Base-by-base conservation (phyloP, 2,888 invertebrate genomes). In the Loripinus fragilis region DNA sequence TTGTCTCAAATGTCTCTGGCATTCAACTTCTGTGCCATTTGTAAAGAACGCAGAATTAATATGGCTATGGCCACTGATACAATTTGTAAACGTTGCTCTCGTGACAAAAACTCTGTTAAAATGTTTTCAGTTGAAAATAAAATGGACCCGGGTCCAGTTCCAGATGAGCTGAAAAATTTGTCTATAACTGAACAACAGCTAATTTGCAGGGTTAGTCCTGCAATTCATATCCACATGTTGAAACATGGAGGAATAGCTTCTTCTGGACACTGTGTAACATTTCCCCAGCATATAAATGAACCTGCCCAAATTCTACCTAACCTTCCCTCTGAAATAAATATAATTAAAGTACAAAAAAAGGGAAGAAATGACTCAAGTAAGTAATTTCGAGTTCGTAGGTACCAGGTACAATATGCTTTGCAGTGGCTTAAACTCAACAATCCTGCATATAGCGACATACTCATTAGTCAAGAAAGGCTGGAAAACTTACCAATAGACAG, bases 181-280 rank as follows among this genome's bases (percentile, higher is more conserved):
- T 30, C 76, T 33, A 23, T 80, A 25, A 55, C 71, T 52, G 77
- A 80, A 45, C 73, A 74, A 50, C 76, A 80, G 50, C 38, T 75
- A 12, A 60, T 69, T 30, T 1, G 28, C 42, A 55, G 75, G 35
- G 70, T 75, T 38, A 30, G 70, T 12, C 75, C 75, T 0, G 33
- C 64, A 30, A 80, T 71, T 20, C 41, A 77, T 71, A 41, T 77
- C 45, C 70, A 72, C 38, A 68, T 80, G 72, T 41, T 76, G 10
- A 82, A 72, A 30, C 85, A 83, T 78, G 85, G 85, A 25, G 85
- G 82, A 15, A 76, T 83, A 20, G 82, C 72, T 35, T 50, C 85
- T 7, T 78, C 65, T 76, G 78, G 82, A 15, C 82, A 83, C 30
- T 85, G 82, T 71, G 77, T 80, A 23, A 73, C 83, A 20, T 83